Conservation (phyloP, 2,113 vertebrate genomes). For the Eretmochelys imbricata region DNA sequence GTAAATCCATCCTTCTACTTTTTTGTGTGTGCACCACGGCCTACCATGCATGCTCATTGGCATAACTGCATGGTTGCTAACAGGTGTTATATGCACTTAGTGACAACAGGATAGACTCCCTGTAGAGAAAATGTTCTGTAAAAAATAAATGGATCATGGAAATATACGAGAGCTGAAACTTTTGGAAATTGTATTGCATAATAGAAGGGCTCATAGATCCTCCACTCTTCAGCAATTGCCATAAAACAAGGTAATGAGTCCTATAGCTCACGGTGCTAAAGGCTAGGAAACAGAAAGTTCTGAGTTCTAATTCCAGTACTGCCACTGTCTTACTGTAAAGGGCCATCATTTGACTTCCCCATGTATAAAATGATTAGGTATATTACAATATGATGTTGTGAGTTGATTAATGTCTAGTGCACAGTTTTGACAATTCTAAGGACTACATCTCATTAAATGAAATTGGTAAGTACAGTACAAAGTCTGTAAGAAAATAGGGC, state of each 20-base stretch:
- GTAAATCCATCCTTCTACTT: no score
- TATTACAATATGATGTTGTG: background rate
- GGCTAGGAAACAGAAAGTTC: background rate
- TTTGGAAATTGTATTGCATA: background rate
- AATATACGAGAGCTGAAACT: accelerated
- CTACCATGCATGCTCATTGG: no score
- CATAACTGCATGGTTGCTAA: no score
- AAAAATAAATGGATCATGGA: background rate
- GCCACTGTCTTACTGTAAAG: background rate
- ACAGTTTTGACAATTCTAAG: background rate
- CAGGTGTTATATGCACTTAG: no score
- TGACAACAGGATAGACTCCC: no score
- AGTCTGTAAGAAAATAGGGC: background rate
- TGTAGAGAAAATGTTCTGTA: no score
- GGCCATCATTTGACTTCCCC: background rate
- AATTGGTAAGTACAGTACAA: background rate
- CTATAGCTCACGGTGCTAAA: background rate
- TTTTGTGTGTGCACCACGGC: no score
- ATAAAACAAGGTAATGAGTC: background rate
- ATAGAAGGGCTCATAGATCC: background rate
- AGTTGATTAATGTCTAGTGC: background rate
- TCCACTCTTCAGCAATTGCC: accelerated
- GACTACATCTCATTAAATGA: accelerated
- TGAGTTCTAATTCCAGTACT: background rate
- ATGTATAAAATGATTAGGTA: background rate